A percentile compares a stretch with the other conserved stretches of the same genome.
phyloP scores from a whole-genome alignment of 1,140 invertebrate genomes.

The Leptonema lineaticorne region DNA sequence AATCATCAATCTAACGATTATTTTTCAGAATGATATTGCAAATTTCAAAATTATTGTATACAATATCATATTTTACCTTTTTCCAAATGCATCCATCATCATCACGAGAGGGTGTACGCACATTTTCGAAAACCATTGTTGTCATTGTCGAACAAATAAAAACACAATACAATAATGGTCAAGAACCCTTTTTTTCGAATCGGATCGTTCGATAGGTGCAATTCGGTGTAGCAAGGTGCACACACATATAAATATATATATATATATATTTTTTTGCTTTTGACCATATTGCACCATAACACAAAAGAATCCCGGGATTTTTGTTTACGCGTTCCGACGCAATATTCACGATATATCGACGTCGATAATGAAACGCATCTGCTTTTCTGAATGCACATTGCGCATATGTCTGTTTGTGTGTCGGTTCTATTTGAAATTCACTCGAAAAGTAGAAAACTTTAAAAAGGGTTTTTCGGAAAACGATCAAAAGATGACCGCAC shows the following conservation, averaged over 20 bases:
- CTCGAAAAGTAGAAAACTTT: not conserved
- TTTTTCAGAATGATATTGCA: no score
- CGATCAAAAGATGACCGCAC: not conserved
- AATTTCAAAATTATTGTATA: no score
- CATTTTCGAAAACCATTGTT: no score
- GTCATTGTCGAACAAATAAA: not conserved
- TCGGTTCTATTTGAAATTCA: no score
- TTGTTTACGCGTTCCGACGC: slow-evolving; percentile 22
- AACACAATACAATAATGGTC: not conserved
- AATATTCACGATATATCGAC: not conserved
- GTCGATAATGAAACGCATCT: not conserved
- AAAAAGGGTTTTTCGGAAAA: not conserved
- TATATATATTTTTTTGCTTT: slow-evolving; percentile 25
- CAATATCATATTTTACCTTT: no score
- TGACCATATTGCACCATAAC: slow-evolving; percentile 26
- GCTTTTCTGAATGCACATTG: slow-evolving; percentile 22
- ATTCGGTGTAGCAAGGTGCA: slow-evolving; percentile 28
- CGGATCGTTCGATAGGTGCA: not conserved
- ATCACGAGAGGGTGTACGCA: no score
- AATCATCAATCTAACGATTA: no score
- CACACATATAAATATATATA: no score
- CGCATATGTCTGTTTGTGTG: slow-evolving; percentile 12
- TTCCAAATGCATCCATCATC: no score
- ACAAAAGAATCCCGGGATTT: not conserved
- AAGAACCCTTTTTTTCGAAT: slow-evolving; percentile 19